A percentile compares a stretch with the other conserved stretches of the same genome.
These are phyloP conservation scores for Phrynocephalus guinanensis DNA, from an alignment of 2,797 vertebrate genomes.

Conservation along the genomic window DNA sequence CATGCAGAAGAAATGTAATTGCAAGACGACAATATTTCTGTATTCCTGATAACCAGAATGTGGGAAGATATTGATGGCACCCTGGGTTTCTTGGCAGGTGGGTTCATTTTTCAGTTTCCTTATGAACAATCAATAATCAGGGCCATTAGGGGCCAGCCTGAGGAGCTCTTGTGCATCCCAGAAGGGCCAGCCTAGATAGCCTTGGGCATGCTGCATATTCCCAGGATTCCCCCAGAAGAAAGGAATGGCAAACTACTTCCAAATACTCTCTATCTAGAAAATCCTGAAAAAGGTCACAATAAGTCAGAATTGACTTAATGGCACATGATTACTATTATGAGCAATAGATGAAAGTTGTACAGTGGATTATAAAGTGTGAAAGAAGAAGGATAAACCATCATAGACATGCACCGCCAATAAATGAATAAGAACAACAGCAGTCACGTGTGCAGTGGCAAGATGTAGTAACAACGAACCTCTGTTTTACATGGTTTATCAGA, in stretches of 20 bases:
- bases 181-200: too few species aligned
- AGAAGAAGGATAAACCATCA: too few species aligned
- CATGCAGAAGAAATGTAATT: neutral
- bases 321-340: neutral
- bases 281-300: too few species aligned
- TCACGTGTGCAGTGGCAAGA: neutral
- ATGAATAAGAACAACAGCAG: neutral
- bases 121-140: neutral
- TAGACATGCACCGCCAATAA: neutral
- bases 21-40: conserved; percentile 17
- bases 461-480: neutral
- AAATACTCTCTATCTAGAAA: too few species aligned
- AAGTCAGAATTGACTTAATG: too few species aligned
- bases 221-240: too few species aligned
- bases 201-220: too few species aligned
- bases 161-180: too few species aligned
- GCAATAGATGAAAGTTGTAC: neutral
- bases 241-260: too few species aligned
- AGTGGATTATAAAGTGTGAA: too few species aligned
- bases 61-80: conserved; percentile 24
- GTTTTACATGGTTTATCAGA: neutral
- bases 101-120: conserved; percentile 51
- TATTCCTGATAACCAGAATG: conserved; percentile 34
- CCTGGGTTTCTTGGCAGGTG: conserved; percentile 49
- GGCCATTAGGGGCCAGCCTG: too few species aligned